phyloP scores from a whole-genome alignment of 2,888 invertebrate genomes.

The Paralinhomoeus sp. region DNA sequence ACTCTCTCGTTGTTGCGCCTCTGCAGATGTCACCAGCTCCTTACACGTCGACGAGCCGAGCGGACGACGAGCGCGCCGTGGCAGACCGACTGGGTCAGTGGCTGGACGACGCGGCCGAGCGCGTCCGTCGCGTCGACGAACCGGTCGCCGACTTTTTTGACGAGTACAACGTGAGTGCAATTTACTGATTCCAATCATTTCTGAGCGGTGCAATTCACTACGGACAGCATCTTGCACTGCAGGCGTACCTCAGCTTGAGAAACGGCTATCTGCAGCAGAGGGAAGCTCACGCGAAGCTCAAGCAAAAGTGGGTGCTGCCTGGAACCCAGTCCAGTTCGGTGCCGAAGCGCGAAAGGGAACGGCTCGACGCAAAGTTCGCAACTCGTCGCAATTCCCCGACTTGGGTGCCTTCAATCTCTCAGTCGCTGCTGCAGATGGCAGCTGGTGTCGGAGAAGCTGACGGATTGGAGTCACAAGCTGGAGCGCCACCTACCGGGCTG shows the following conservation, averaged over 20 bases:
- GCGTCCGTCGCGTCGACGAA: neutral
- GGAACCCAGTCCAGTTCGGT: too few relatives aligned
- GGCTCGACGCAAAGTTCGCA: neutral
- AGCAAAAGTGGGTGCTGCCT: too few relatives aligned
- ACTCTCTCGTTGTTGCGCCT: slow-evolving; percentile 9
- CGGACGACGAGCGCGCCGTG: neutral
- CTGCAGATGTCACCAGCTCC: too few relatives aligned
- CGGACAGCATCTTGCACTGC: neutral
- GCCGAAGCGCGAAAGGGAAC: too few relatives aligned
- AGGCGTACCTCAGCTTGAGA: neutral
- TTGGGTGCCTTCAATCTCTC: too few relatives aligned
- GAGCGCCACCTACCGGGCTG: slow-evolving; percentile 3
- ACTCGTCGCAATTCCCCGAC: too few relatives aligned
- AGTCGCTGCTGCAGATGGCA: too few relatives aligned
- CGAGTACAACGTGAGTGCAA: slow-evolving; percentile 3
- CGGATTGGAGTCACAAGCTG: slow-evolving; percentile 3
- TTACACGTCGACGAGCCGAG: neutral
- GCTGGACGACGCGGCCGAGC: neutral
- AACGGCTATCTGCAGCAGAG: neutral
- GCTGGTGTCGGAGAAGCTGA: neutral
- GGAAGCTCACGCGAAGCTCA: neutral
- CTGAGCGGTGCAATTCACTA: neutral
- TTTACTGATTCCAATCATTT: too few relatives aligned
- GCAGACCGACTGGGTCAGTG: neutral
- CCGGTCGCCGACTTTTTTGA: slow-evolving; percentile 1